Base-by-base conservation (phyloP, 2,888 invertebrate genomes). In the Tachina grossa region DNA sequence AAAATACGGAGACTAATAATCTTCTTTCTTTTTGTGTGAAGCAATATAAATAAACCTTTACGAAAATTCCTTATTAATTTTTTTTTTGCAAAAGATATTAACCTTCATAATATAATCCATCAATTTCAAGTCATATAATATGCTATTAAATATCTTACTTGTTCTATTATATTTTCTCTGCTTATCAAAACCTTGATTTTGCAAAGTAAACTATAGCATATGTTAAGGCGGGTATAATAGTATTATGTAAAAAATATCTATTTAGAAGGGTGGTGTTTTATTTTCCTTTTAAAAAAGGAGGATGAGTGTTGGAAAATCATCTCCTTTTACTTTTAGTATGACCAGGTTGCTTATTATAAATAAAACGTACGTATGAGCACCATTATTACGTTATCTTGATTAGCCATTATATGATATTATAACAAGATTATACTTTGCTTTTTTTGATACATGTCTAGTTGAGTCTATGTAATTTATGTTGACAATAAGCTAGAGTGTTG, bases 61-160 rank as follows among this genome's bases (percentile, higher is more conserved):
- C 14, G 16, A 49, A 72, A 72, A 51, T 47, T 13, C 14, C 16
- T 63, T 57, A 66, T 57, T 77, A 31, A 49, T 49, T 53, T 55
- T 55, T 65, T 51, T 57, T 31, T 31, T 31, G 31, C 31, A 59
- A 80, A 22, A 8, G 16, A 22, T 72, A 43, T 59, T 72, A 66
- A 80, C 43, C 57, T 66, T 74, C 11, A 14, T 45, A 22, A 81
- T 57, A 51, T 45, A 41, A 68, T 66, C 80, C 45, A 51, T 74
- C 74, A 71, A 43, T 16, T 81, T 68, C 51, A 13, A 9, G 49
- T 57, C 22, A 55, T n/a, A 19, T 80, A 57, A 74, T 66, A 59
- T 51, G 14, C 16, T 65, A 74, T 81, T 74, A 45, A 51, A 51
- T 45, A 16, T 43, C 51, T 43, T 43, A 19, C n/a, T 16, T 14